phyloP scores from a whole-genome alignment of 2,113 vertebrate species.

The Orthonyx spaldingii region DNA sequence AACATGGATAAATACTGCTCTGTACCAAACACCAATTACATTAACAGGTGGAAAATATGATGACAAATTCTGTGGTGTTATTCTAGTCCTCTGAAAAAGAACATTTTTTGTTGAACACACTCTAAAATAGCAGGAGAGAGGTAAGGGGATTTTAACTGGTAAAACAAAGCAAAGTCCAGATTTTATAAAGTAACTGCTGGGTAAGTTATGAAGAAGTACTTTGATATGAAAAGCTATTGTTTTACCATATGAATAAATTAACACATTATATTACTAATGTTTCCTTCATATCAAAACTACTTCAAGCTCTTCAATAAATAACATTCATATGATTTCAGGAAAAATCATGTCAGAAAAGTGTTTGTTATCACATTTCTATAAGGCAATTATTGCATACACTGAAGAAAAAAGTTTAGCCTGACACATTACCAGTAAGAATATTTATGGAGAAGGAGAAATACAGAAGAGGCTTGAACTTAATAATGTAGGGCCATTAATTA shows the following conservation, averaged over 20 bases:
- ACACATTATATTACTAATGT: neutral
- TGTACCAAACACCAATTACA: neutral
- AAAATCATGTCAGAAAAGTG: neutral
- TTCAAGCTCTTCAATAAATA: neutral
- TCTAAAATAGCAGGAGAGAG: neutral
- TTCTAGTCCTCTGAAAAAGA: neutral
- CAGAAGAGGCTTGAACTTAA: slow-evolving; percentile 39
- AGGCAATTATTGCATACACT: neutral
- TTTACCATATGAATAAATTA: neutral
- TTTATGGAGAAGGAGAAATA: slow-evolving; percentile 41
- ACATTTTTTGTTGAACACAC: neutral
- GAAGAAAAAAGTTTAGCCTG: slow-evolving; percentile 35
- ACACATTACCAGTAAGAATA: neutral
- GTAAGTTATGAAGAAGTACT: neutral
- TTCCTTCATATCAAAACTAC: neutral
- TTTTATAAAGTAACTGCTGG: neutral
- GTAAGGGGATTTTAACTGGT: neutral
- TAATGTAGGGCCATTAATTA: slow-evolving; percentile 65
- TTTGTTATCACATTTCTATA: neutral
- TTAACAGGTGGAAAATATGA: neutral
- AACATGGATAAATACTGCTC: neutral
- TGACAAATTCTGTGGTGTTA: neutral
- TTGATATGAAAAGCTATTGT: neutral
- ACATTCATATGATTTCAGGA: neutral
- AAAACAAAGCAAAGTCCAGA: neutral